Percentiles rank a stretch among this genome's conserved stretches.
These are phyloP conservation scores for Drosophila austrosaltans DNA, from an alignment of 2,888 invertebrate species.

Conservation along the genomic window DNA sequence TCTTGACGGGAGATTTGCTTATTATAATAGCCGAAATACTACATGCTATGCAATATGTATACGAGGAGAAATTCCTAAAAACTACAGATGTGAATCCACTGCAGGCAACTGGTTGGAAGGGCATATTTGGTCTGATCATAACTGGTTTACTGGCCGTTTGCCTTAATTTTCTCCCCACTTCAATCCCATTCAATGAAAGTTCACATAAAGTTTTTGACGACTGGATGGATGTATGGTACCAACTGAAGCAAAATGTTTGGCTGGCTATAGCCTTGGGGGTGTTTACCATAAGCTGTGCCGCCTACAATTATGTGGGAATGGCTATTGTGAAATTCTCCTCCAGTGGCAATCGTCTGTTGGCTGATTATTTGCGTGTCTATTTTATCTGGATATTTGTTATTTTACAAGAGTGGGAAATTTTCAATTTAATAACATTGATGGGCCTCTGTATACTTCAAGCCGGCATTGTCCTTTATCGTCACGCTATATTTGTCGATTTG, in stretches of 20 bases:
- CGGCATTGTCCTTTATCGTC: constrained; percentile 94
- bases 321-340: constrained; percentile 97
- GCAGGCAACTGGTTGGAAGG: constrained; percentile 97
- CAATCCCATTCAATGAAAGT: constrained; percentile 90
- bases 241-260: constrained; percentile 87
- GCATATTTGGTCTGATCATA: constrained; percentile 89
- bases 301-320: constrained; percentile 96
- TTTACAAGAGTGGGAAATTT: constrained; percentile 89
- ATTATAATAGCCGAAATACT: constrained; percentile 91
- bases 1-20: constrained; percentile 92
- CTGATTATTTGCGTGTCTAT: constrained; percentile 94
- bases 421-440: constrained; percentile 90
- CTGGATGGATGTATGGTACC: constrained; percentile 91
- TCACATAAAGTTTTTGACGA: constrained; percentile 92
- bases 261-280: constrained; percentile 88
- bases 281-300: constrained; percentile 92
- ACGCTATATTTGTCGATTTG: constrained; percentile 84
- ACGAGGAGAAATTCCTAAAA: constrained; percentile 95
- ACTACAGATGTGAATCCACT: constrained; percentile 94
- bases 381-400: constrained; percentile 95
- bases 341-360: constrained; percentile 94
- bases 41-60: constrained; percentile 95
- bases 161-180: constrained; percentile 91
- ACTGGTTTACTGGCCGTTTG: constrained; percentile 88
- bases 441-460: constrained; percentile 90